Evolutionary conservation across 2,888 invertebrate genomes (phyloP).

Genomic region (Agriopis leucophaearia): DNA sequence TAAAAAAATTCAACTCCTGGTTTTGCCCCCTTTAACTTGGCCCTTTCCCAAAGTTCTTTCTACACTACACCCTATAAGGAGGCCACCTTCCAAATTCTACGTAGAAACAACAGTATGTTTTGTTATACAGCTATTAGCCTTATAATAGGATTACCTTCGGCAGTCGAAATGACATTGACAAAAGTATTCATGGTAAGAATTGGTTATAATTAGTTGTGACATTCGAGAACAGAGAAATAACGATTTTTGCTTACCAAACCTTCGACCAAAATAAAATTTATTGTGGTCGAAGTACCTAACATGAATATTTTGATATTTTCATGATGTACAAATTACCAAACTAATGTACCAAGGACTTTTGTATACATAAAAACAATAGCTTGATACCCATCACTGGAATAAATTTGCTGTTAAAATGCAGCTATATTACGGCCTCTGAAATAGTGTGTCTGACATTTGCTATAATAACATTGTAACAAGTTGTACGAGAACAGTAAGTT

Average conservation of each 20-base stretch:
- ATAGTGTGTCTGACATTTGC: too few species aligned
- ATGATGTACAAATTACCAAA: background rate
- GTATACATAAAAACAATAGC: background rate
- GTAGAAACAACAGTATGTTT: constrained; percentile 3
- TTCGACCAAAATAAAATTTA: too few species aligned
- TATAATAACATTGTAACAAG: too few species aligned
- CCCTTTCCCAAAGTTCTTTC: background rate
- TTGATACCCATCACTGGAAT: too few species aligned
- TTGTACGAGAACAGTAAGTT: too few species aligned
- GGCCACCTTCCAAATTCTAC: too few species aligned
- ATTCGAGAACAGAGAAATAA: background rate
- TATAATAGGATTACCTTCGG: constrained; percentile 22
- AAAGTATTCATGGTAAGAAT: constrained; percentile 10
- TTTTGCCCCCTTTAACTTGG: too few species aligned
- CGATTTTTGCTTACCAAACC: background rate
- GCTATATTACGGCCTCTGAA: too few species aligned
- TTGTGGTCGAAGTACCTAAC: too few species aligned
- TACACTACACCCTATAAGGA: too few species aligned
- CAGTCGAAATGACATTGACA: constrained; percentile 14
- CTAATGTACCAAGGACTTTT: background rate
- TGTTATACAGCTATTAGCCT: constrained; percentile 9
- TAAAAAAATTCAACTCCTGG: too few species aligned
- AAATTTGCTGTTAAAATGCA: too few species aligned
- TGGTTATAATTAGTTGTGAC: constrained; percentile 8
- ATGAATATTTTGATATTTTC: background rate